Base-by-base conservation (phyloP, 2,797 vertebrate species). In the Cryptoprocta ferox region DNA sequence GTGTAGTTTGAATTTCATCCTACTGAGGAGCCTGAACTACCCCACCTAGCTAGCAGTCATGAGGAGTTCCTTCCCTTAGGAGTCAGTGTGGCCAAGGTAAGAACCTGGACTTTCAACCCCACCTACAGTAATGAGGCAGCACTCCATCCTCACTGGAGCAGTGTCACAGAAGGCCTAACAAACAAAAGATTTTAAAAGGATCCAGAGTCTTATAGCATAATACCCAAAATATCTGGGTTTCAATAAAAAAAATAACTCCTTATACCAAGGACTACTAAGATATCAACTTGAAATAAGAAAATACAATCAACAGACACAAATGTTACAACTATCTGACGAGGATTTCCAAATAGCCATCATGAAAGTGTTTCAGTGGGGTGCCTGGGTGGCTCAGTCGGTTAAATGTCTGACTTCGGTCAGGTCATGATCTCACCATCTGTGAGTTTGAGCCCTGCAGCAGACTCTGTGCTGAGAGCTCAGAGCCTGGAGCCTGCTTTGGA, bases 221-320 rank as follows among this genome's bases (percentile, higher is more conserved):
- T 84, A 94, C 1, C 11, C 45, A 12, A 87, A 88, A 76, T 68
- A 30, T 39, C 65, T 35, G 89, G 24, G 8, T 89, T 89, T 91
- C 15, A 11, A 70, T 71, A 0, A 91, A 91, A 87, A 89, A 84
- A 83, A 48, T 70, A 13, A 80, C 50, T 80, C 21, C 63, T 73
- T 73, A 76, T 71, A 75, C 39, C 65, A 89, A 68, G 73, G 68
- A 85, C 39, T 42, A 83, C 30, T 75, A 94, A 78, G 35, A 75
- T 66, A 81, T 42, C 59, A 85, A 68, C 45, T 61, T 65, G 16
- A 93, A 75, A 56, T 83, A 82, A 79, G 79, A 95, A 79, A 94
- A 53, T 90, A 53, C 18, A 84, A 68, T 61, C 61, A 90, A 56
- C 21, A 75, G 39, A 88, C 28, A 89, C 4, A 84, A 78, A 53